Evolutionary conservation across 2,888 invertebrate species (phyloP).

Genomic region (Ormia ochracea): DNA sequence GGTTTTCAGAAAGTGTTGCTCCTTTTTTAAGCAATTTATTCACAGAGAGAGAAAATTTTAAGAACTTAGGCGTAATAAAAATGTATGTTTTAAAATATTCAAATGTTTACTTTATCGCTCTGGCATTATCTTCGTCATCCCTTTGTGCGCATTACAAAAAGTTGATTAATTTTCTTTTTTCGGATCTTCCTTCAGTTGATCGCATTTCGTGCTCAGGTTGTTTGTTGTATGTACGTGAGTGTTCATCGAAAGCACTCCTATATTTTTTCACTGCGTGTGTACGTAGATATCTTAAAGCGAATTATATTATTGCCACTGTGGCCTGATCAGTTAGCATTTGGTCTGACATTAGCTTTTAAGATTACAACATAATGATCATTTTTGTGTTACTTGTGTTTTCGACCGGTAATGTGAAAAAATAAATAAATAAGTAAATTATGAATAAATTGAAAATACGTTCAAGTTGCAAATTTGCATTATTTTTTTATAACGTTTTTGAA

Average conservation of each 20-base stretch:
- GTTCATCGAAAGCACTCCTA: constrained; percentile 44
- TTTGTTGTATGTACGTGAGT: constrained; percentile 52
- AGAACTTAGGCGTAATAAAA: not conserved
- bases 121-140: not conserved
- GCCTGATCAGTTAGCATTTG: constrained; percentile 40
- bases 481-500: not conserved
- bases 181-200: not conserved
- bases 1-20: no score
- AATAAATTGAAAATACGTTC: constrained; percentile 65
- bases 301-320: constrained; percentile 49
- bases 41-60: not conserved
- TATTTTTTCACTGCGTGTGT: not conserved
- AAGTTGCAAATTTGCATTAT: constrained; percentile 64
- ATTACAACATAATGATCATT: constrained; percentile 20
- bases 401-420: constrained; percentile 61
- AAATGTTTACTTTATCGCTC: not conserved
- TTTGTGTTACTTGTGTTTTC: constrained; percentile 50
- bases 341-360: not conserved
- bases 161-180: constrained; percentile 45
- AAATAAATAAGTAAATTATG: constrained; percentile 31
- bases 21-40: no score
- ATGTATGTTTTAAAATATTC: not conserved
- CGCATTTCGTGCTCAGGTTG: constrained; percentile 39
- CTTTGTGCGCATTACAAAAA: not conserved
- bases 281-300: not conserved